phyloP scores from a whole-genome alignment of 2,888 invertebrate species.

The Plagiodera versicolora region DNA sequence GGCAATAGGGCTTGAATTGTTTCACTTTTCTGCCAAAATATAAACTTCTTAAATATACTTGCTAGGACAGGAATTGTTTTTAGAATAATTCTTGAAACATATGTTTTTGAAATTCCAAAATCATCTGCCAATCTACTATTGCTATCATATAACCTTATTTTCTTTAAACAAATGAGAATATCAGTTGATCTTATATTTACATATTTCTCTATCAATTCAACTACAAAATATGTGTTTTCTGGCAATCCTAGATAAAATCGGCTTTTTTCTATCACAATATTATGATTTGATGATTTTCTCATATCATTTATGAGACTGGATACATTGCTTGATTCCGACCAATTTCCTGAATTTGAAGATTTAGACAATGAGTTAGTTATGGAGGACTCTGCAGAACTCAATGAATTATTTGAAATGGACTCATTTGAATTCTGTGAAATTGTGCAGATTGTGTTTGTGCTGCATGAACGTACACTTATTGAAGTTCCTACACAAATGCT shows the following conservation, averaged over 20 bases:
- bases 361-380: background rate
- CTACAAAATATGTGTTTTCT: slow-evolving; percentile 14
- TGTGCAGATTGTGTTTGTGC: background rate
- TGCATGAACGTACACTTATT: slow-evolving; percentile 1
- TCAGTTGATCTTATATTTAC: slow-evolving; percentile 2
- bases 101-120: background rate
- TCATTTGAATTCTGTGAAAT: background rate
- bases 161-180: slow-evolving; percentile 4
- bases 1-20: background rate
- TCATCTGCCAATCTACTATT: background rate
- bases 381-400: background rate
- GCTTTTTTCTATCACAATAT: slow-evolving; percentile 7
- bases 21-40: slow-evolving; percentile 1
- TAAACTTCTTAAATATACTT: slow-evolving; percentile 1
- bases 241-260: slow-evolving; percentile 6
- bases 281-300: no score
- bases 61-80: background rate
- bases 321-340: background rate
- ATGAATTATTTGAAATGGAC: background rate
- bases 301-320: no score
- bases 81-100: background rate
- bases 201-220: slow-evolving; percentile 4
- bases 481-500: slow-evolving; percentile 1
- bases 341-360: background rate
- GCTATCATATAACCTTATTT: slow-evolving; percentile 3